Base-by-base conservation (phyloP, 2,888 invertebrate genomes). In the Byasa hedistus region DNA sequence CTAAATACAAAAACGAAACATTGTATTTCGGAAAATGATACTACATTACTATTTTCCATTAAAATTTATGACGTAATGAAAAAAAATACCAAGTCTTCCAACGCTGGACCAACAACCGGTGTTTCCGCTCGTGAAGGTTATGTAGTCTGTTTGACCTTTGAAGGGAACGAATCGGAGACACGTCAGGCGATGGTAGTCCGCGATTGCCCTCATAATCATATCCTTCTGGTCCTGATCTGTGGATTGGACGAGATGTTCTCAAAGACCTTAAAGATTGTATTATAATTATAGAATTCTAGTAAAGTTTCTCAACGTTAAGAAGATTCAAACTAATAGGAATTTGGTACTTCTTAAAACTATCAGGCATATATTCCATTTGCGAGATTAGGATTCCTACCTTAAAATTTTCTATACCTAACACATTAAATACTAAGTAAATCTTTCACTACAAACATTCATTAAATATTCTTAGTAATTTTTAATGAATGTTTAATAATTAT, bases 61-160 rank as follows among this genome's bases (percentile, higher is more conserved):
- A 3, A 39, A 12, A 15, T 39, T 39, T n/a, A 48, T 48, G 5
- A 48, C n/a, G 48, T 12, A 48, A 48, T 3, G 5, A 48, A 48
- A 36, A 78, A 1, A 57, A 75, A 75, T 72, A 76, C 96, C 96
- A 32, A 94, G 91, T 36, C 93, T 92, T 0, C 96, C 96, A 0
- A 96, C 96, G 67, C 94, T 94, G 4, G 96, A 96, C 96, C 96
- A 96, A 79, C 96, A 97, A 1, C 96, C 96, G 0, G 95, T 94
- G 68, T 92, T 93, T n/a, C 92, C 91, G 72, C 93, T 95, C 54
- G 93, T 93, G 70, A 96, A 94, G 12, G 93, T 89, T 57, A 96
- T 85, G 80, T 96, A 96, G 79, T 96, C 96, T 0, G 73, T 77
- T 76, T 96, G 94, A 0, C 92, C 87, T 0, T 84, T 88, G 77